A percentile compares a stretch with the other conserved stretches of the same genome.
Evolutionary conservation across 1,140 invertebrate species (phyloP).

Genomic region (Halictus rubicundus): DNA sequence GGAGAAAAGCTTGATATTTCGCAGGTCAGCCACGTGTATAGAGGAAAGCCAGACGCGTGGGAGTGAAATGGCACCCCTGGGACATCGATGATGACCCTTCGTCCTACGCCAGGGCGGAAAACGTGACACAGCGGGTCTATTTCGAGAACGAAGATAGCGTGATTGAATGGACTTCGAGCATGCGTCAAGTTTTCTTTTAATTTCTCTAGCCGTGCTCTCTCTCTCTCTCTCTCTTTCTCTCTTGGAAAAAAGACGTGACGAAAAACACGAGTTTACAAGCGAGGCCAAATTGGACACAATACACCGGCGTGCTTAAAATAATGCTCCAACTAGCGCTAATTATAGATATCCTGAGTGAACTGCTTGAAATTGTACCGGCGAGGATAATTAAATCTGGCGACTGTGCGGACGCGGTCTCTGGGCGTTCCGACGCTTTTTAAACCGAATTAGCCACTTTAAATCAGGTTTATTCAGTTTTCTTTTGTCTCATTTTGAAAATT

Average conservation of each 20-base stretch:
- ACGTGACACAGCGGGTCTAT: slow-evolving; percentile 8
- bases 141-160: neutral
- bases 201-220: neutral
- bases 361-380: neutral
- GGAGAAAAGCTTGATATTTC: neutral
- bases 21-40: slow-evolving; percentile 18
- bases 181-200: slow-evolving; percentile 7
- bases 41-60: neutral
- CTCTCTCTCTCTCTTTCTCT: too few relatives aligned
- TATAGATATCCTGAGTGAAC: neutral
- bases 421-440: too few relatives aligned
- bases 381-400: neutral
- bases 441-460: too few relatives aligned
- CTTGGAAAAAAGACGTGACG: neutral
- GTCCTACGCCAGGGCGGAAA: neutral
- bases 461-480: too few relatives aligned
- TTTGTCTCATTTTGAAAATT: neutral
- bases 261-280: neutral
- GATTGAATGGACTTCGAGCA: slow-evolving; percentile 7
- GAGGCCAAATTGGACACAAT: neutral
- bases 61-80: slow-evolving; percentile 3
- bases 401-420: too few relatives aligned
- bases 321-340: neutral
- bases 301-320: neutral
- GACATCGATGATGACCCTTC: neutral